Base-by-base conservation (phyloP, 2,888 invertebrate species). In the Siphonodentalium dalli region DNA sequence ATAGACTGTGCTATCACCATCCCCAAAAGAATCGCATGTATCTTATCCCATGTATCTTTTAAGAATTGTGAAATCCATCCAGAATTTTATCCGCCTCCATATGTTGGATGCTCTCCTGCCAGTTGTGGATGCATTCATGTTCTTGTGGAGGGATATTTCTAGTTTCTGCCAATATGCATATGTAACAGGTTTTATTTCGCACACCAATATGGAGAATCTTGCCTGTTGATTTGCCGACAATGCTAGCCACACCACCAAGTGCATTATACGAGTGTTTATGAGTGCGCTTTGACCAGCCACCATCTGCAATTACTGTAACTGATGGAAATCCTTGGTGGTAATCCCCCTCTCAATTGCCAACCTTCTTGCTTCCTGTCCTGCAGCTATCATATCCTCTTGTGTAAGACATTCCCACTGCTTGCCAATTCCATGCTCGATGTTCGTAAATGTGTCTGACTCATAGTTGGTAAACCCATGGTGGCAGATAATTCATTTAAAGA, bases 191-290 rank as follows among this genome's bases (percentile, higher is more conserved):
- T 28, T 48, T 57, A 18, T 58, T 58, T 28, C 48, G 18, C 6
- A 59, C 31, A 7, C 47, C 54, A 35, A 52, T 53, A 24, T 60
- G 50, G 24, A 60, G 29, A 11, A 53, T 11, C n/a, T 46, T 60
- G 15, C 38, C 39, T 1, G 47, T 52, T 39, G 44, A 33, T 40
- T 47, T 9, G 8, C 56, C 56, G 18, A 54, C 43, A 13, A 61
- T 48, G 9, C 54, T 33, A 18, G 28, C 49, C 7, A 58, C 55
- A 13, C 43, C 51, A 11, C 52, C 52, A 20, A 43, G 11, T 21
- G 44, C 53, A 48, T 53, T 56, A 24, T 53, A 53, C 1, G 46
- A 21, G 15, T 57, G 54, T 31, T 58, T 52, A 23, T 58, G 52
- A 6, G 34, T 44, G 3, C 53, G 13, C 20, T 61, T 61, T 6